A percentile compares a stretch with the other conserved stretches of the same genome.
Evolutionary conservation across 2,888 invertebrate genomes (phyloP).

Genomic region (Drosophila pseudotakahashii): DNA sequence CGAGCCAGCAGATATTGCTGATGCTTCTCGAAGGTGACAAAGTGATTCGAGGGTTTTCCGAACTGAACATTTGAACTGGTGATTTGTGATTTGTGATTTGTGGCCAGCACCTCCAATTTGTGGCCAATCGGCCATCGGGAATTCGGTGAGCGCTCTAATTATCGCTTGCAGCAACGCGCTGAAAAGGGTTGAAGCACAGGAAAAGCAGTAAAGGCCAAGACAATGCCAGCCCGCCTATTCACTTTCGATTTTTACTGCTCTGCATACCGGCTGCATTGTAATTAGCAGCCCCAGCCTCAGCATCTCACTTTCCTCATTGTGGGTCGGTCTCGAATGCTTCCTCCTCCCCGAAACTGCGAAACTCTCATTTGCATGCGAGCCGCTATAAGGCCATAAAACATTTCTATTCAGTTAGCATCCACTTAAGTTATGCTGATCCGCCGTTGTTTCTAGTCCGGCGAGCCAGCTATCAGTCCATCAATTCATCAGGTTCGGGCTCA

Average conservation of each 20-base stretch:
- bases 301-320: constrained; percentile 63
- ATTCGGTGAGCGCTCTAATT: constrained; percentile 60
- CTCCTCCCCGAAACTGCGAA: constrained; percentile 12
- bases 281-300: constrained; percentile 47
- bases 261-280: constrained; percentile 56
- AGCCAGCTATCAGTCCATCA: constrained; percentile 60
- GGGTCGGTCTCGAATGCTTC: constrained; percentile 25
- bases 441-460: constrained; percentile 27
- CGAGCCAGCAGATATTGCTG: constrained; percentile 10
- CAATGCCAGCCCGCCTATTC: constrained; percentile 32
- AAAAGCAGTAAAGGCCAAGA: constrained; percentile 5
- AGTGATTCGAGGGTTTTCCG: constrained; percentile 41
- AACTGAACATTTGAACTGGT: constrained; percentile 3
- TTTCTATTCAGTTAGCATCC: constrained; percentile 66
- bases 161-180: constrained; percentile 41
- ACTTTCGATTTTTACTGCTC: constrained; percentile 67
- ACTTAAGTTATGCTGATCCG: constrained; percentile 61
- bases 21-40: constrained; percentile 74
- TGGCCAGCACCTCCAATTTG: constrained; percentile 34
- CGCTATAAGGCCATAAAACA: constrained; percentile 69
- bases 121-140: constrained; percentile 6
- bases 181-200: constrained; percentile 27
- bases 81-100: constrained; percentile 33
- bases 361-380: constrained; percentile 67
- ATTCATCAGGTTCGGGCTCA: constrained; percentile 52